phyloP scores from a whole-genome alignment of 2,888 invertebrate genomes.

The Lissonota sp. region DNA sequence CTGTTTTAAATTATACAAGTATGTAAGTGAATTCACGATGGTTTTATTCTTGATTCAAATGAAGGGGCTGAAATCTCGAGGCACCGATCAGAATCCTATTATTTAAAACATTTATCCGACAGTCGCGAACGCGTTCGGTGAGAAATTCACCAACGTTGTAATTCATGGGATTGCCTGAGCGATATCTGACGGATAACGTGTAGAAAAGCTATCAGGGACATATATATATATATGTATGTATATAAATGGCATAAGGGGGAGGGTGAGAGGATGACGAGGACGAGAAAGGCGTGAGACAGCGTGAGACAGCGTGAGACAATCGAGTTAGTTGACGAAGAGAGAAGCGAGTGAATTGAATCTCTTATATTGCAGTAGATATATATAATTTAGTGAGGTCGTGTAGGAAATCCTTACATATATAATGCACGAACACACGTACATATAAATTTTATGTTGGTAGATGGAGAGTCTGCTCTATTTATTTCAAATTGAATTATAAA shows the following conservation, averaged over 20 bases:
- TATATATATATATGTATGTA: neutral
- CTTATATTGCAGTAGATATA: conserved; percentile 19
- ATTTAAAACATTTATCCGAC: conserved; percentile 47
- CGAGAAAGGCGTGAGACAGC: conserved; percentile 59
- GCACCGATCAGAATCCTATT: conserved; percentile 41
- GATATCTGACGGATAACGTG: conserved; percentile 47
- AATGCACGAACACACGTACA: conserved; percentile 4
- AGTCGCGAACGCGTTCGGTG: conserved; percentile 30
- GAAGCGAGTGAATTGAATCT: conserved; percentile 58
- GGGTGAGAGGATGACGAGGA: conserved; percentile 52
- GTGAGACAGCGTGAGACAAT: conserved; percentile 65
- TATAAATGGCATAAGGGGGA: conserved; percentile 19
- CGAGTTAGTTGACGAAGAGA: conserved; percentile 55
- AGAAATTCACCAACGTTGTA: conserved; percentile 43
- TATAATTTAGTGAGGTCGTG: conserved; percentile 32
- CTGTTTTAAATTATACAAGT: no score
- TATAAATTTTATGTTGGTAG: conserved; percentile 13
- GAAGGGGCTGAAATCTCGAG: conserved; percentile 28
- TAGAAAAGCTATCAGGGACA: conserved; percentile 6
- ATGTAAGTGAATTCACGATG: no score
- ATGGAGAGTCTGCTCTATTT: conserved; percentile 54
- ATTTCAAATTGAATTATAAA: conserved; percentile 54
- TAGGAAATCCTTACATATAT: conserved; percentile 33
- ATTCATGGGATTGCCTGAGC: conserved; percentile 48
- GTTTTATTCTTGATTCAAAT: conserved; percentile 40